These are phyloP conservation scores for Mustelus asterias DNA, from an alignment of 2,113 vertebrate genomes.

Conservation along the genomic window DNA sequence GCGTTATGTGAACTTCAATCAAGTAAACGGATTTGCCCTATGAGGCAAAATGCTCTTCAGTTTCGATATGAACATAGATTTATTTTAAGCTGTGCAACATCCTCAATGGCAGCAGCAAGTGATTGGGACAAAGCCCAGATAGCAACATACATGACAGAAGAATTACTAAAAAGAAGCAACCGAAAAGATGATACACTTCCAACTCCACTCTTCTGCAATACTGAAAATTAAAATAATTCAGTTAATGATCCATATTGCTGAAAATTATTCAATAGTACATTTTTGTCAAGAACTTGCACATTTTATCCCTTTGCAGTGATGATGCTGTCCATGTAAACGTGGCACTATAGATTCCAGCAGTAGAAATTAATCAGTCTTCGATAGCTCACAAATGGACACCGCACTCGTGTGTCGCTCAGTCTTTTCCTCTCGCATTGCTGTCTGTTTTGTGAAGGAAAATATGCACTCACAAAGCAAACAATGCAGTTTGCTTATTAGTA, in stretches of 20 bases:
- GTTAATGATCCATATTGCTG: neutral
- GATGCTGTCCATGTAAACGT: neutral
- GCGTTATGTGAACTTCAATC: neutral
- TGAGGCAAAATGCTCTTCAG: neutral
- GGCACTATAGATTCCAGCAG: too few species aligned
- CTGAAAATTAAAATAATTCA: neutral
- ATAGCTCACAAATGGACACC: neutral
- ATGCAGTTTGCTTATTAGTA: constrained; percentile 28
- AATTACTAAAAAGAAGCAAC: neutral
- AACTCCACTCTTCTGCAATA: neutral
- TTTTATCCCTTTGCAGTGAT: neutral
- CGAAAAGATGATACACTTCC: neutral
- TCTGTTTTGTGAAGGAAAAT: constrained; percentile 22
- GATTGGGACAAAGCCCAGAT: neutral
- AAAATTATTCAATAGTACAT: neutral
- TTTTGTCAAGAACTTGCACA: neutral
- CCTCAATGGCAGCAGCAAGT: too few species aligned
- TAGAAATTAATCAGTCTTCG: neutral
- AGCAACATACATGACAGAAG: neutral
- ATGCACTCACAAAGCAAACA: neutral
- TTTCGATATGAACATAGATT: neutral
- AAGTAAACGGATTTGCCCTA: neutral
- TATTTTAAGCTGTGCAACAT: neutral
- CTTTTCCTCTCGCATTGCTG: neutral
- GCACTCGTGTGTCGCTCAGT: neutral